A percentile compares a stretch with the other conserved stretches of the same genome.
Evolutionary conservation across 1,140 invertebrate genomes (phyloP).

Genomic region (Papilio xuthus): DNA sequence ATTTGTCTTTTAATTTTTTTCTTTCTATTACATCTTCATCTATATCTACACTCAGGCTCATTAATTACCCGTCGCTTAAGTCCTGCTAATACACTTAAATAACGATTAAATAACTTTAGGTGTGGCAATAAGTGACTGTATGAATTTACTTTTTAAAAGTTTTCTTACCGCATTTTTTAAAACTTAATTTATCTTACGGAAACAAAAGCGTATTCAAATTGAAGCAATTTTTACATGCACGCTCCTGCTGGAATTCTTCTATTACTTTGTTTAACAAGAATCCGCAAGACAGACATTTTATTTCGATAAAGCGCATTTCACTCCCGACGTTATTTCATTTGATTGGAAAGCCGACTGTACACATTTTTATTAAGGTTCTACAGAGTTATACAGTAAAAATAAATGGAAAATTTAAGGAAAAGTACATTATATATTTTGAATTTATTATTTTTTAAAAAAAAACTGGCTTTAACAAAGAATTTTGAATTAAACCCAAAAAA

Average conservation of each 20-base stretch:
- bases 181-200: background rate
- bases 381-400: constrained; percentile 21
- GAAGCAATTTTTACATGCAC: background rate
- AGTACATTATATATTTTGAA: no score
- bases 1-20: background rate
- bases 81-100: no score
- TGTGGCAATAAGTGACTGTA: no score
- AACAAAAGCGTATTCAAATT: background rate
- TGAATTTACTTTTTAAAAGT: no score
- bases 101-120: no score
- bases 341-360: constrained; percentile 6
- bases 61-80: no score
- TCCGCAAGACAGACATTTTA: constrained; percentile 25
- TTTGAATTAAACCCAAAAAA: no score
- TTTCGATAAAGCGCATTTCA: constrained; percentile 30
- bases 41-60: background rate
- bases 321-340: constrained; percentile 28
- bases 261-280: constrained; percentile 30
- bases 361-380: constrained; percentile 32
- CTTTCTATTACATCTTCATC: background rate
- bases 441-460: no score
- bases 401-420: background rate
- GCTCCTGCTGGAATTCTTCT: constrained; percentile 21
- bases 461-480: no score
- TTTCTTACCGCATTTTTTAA: background rate